A percentile compares a stretch with the other conserved stretches of the same genome.
These are phyloP conservation scores for Riptortus pedestris DNA, from an alignment of 1,140 invertebrate genomes.

Conservation along the genomic window DNA sequence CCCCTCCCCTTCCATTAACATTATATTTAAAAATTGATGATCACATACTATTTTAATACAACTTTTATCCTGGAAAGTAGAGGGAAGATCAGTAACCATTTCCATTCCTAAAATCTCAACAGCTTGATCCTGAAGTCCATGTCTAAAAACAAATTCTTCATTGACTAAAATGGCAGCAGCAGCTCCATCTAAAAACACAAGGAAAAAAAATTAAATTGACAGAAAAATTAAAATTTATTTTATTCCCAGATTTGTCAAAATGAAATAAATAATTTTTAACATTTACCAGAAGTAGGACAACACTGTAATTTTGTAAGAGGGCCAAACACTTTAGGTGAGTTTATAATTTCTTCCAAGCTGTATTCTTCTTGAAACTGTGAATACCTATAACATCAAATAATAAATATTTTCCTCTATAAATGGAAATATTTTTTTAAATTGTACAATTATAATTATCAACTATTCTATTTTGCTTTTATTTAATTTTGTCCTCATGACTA, in stretches of 20 bases:
- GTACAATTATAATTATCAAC: too few species aligned
- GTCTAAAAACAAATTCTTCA: constrained; percentile 76
- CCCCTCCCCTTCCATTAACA: too few species aligned
- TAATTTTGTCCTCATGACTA: too few species aligned
- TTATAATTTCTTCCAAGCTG: constrained; percentile 75
- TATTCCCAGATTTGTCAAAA: too few species aligned
- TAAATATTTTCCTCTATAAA: too few species aligned
- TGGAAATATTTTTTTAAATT: too few species aligned
- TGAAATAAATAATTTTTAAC: neutral
- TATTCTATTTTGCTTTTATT: too few species aligned
- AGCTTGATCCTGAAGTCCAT: constrained; percentile 72
- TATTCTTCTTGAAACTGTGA: constrained; percentile 90
- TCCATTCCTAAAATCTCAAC: constrained; percentile 94
- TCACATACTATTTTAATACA: constrained; percentile 68
- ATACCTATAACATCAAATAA: constrained; percentile 43
- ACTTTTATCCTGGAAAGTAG: constrained; percentile 74
- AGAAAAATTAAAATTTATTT: too few species aligned
- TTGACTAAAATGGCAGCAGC: constrained; percentile 84
- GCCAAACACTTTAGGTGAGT: constrained; percentile 73
- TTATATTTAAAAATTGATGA: constrained; percentile 15
- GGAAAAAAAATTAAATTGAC: neutral
- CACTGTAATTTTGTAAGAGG: constrained; percentile 92
- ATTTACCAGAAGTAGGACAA: constrained; percentile 72
- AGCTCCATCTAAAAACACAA: constrained; percentile 57
- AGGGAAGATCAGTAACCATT: constrained; percentile 83